Conservation (phyloP, 2,113 vertebrate genomes). For the Microcebus jonahi region DNA sequence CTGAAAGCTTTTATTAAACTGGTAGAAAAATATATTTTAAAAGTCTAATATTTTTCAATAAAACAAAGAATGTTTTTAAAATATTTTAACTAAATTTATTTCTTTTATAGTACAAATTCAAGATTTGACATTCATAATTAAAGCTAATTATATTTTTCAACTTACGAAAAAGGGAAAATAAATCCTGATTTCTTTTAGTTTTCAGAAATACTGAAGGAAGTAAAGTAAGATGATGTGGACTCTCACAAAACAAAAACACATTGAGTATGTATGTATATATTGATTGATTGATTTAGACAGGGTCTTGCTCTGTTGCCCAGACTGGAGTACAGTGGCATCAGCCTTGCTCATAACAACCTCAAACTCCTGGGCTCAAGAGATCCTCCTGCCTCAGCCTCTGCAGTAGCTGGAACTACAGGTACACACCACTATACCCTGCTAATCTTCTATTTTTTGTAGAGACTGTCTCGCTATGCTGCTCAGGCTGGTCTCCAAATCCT, state of each 20-base stretch:
- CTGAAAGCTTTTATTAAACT: background rate
- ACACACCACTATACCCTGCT: too few species aligned
- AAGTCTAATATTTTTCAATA: background rate
- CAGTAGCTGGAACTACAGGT: too few species aligned
- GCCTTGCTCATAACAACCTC: too few species aligned
- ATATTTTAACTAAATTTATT: constrained; percentile 26
- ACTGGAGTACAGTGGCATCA: too few species aligned
- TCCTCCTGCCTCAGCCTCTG: too few species aligned
- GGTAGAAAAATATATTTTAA: background rate
- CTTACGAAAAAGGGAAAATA: background rate
- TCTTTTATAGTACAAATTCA: background rate
- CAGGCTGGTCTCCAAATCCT: too few species aligned
- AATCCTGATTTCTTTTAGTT: background rate
- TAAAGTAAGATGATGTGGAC: background rate
- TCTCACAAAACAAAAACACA: background rate
- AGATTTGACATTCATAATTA: background rate
- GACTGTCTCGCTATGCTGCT: too few species aligned
- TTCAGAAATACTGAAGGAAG: constrained; percentile 15
- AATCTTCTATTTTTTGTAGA: too few species aligned
- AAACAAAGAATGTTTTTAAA: background rate
- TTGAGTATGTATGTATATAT: too few species aligned
- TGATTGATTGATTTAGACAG: too few species aligned
- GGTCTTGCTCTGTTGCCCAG: too few species aligned
- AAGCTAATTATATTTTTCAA: constrained; percentile 11
- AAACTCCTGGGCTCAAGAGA: too few species aligned